phyloP scores from a whole-genome alignment of 2,888 invertebrate species.

The Oligia latruncula region DNA sequence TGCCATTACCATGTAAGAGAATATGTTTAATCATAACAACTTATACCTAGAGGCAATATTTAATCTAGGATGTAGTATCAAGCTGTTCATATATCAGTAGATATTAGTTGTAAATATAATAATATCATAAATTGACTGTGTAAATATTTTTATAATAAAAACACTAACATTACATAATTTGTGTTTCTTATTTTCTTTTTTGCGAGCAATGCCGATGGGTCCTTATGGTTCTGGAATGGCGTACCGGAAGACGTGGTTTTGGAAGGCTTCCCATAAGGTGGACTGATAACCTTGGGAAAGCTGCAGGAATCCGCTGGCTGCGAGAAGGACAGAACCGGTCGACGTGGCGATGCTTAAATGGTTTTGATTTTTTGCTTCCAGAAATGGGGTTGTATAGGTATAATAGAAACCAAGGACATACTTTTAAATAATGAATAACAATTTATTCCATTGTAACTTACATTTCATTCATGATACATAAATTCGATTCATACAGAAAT shows the following conservation, averaged over 20 bases:
- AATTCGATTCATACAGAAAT: constrained; percentile 76
- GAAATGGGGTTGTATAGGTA: not conserved
- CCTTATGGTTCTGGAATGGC: not conserved
- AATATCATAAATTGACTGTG: constrained; percentile 39
- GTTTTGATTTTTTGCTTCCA: not conserved
- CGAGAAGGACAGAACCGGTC: too few species aligned
- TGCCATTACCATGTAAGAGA: constrained; percentile 8
- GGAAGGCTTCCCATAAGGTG: not conserved
- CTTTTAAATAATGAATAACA: constrained; percentile 76
- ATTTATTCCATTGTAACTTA: constrained; percentile 79
- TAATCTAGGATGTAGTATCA: constrained; percentile 38
- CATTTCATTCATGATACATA: constrained; percentile 76
- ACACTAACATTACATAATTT: constrained; percentile 37
- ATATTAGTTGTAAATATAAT: constrained; percentile 59
- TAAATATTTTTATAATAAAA: constrained; percentile 59
- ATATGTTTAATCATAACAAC: constrained; percentile 16
- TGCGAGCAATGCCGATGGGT: not conserved
- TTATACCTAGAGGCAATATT: constrained; percentile 50
- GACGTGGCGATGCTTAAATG: not conserved
- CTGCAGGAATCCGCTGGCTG: too few species aligned
- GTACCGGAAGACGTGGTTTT: not conserved
- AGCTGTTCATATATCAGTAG: constrained; percentile 47
- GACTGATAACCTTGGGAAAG: too few species aligned
- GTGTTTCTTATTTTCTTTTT: not conserved
- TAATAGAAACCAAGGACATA: constrained; percentile 25